phyloP scores from a whole-genome alignment of 2,888 invertebrate genomes.

The Colletes collaris region DNA sequence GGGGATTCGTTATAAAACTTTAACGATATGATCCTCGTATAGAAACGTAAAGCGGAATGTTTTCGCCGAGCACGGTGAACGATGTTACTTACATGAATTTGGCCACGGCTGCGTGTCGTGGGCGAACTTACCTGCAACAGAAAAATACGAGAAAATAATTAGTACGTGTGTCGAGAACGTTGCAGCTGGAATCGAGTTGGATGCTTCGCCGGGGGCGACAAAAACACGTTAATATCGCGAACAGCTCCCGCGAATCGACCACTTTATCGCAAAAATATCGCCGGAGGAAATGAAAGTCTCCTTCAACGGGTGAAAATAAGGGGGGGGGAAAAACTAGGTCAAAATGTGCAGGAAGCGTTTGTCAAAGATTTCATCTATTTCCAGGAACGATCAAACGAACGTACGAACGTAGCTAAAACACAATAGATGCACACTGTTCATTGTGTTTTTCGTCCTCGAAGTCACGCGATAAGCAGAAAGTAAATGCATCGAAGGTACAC shows the following conservation, averaged over 20 bases:
- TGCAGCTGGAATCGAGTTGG: not conserved
- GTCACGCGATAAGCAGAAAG: no score
- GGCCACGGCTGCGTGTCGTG: not conserved
- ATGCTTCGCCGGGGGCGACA: no score
- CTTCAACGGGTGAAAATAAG: slow-evolving; percentile 5
- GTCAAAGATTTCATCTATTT: slow-evolving; percentile 36
- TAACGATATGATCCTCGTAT: no score
- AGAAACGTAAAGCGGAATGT: no score
- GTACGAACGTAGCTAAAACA: no score
- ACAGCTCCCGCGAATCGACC: not conserved
- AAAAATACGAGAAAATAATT: slow-evolving; percentile 19
- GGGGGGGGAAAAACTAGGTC: slow-evolving; percentile 24
- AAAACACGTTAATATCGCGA: not conserved
- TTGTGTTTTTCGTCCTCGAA: no score
- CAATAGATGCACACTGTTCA: no score
- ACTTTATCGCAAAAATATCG: slow-evolving; percentile 12
- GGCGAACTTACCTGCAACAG: slow-evolving; percentile 59
- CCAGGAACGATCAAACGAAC: not conserved
- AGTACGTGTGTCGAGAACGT: not conserved
- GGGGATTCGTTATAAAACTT: not conserved
- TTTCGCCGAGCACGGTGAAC: no score
- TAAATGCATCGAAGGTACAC: not conserved
- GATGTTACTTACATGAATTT: slow-evolving; percentile 26
- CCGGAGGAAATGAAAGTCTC: slow-evolving; percentile 29
- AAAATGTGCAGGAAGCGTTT: slow-evolving; percentile 30